Conservation (phyloP, 2,113 vertebrate species). For the Cyphomyrus discorhynchus region DNA sequence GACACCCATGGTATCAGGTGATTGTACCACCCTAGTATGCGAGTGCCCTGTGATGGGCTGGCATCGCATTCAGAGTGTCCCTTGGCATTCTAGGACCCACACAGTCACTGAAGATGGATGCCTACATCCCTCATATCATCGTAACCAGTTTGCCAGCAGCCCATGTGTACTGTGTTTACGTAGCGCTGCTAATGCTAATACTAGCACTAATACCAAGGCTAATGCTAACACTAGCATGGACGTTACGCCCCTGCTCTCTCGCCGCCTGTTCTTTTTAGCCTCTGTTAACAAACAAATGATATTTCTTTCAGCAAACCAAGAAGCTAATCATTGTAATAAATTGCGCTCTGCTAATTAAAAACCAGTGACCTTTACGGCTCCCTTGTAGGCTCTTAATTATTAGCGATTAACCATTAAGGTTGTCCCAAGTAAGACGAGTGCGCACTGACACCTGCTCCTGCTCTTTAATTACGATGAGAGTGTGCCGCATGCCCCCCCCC, state of each 20-base stretch:
- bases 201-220: background rate
- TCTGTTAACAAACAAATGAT: background rate
- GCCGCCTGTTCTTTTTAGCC: background rate
- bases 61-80: background rate
- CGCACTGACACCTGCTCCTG: background rate
- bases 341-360: background rate
- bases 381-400: conserved; percentile 3
- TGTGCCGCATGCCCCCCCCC: background rate
- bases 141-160: background rate
- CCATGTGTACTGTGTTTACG: background rate
- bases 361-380: background rate
- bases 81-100: background rate
- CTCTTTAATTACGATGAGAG: background rate
- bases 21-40: background rate
- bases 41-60: background rate
- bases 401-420: conserved; percentile 1
- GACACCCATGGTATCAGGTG: background rate
- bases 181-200: background rate
- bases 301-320: background rate
- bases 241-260: background rate
- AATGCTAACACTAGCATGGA: background rate
- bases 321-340: background rate
- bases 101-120: background rate
- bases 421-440: background rate
- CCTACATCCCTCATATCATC: background rate